Conservation (phyloP, 2,888 invertebrate species). For the Ptycholaimellus sp. region DNA sequence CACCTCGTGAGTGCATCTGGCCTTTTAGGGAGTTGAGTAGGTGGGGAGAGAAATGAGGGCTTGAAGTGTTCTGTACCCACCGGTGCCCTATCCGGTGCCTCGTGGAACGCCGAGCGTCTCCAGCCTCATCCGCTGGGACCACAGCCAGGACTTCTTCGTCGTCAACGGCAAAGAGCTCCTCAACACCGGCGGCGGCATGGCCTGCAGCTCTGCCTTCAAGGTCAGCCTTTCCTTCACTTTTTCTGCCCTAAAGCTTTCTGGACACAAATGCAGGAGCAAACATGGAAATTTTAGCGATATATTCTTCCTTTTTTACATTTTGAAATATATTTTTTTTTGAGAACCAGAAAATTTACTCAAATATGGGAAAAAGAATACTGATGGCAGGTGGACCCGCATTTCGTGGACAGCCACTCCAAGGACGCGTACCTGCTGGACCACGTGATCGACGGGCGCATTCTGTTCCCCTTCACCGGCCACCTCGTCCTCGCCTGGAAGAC, state of each 20-base stretch:
- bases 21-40: no score
- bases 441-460: conserved; percentile 58
- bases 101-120: conserved; percentile 59
- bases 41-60: no score
- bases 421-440: conserved; percentile 33
- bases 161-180: conserved; percentile 35
- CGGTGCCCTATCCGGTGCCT: conserved; percentile 55
- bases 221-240: conserved; percentile 24
- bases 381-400: not conserved
- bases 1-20: no score
- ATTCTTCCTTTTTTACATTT: no score
- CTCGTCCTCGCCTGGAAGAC: conserved; percentile 38
- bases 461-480: conserved; percentile 69
- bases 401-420: conserved; percentile 30
- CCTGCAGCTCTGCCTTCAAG: no score
- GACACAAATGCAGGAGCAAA: no score
- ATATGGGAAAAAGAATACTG: not conserved
- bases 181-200: conserved; percentile 45
- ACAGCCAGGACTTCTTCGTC: conserved; percentile 59
- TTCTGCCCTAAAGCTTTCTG: no score
- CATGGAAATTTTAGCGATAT: no score
- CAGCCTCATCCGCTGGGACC: conserved; percentile 65
- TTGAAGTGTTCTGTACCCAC: conserved; percentile 49
- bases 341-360: not conserved
- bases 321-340: not conserved